These are phyloP conservation scores for Molanna angustata DNA, from an alignment of 2,888 invertebrate genomes.

Conservation along the genomic window DNA sequence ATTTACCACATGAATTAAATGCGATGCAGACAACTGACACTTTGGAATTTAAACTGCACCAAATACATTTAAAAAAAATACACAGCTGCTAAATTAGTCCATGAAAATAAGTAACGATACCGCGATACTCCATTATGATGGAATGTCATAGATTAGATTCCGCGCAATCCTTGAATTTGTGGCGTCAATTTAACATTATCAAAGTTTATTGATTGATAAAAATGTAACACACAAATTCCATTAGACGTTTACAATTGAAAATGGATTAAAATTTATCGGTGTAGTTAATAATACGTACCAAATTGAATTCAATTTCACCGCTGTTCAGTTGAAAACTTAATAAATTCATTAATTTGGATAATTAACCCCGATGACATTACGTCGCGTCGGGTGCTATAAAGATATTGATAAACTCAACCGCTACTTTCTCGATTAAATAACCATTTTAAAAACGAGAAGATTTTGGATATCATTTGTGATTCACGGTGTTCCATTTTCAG, in stretches of 20 bases:
- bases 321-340: conserved; percentile 24
- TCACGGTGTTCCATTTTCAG: no score
- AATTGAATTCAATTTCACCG: conserved; percentile 1
- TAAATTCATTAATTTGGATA: conserved; percentile 29
- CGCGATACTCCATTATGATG: conserved; percentile 25
- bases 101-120: no score
- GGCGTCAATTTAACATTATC: conserved; percentile 25
- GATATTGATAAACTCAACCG: no score
- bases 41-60: no score
- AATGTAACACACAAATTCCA: conserved; percentile 22
- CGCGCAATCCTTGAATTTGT: conserved; percentile 30
- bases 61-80: no score
- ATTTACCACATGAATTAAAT: no score
- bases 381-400: no score
- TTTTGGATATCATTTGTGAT: no score
- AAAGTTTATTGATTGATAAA: conserved; percentile 25
- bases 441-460: no score
- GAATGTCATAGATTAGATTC: conserved; percentile 23
- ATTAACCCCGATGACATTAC: conserved; percentile 28
- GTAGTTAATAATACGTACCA: no score
- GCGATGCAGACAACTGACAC: no score
- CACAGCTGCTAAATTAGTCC: conserved; percentile 22
- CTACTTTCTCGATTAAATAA: no score
- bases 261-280: conserved; percentile 30
- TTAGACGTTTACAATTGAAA: conserved; percentile 28